These are phyloP conservation scores for Caranx ignobilis DNA, from an alignment of 2,113 vertebrate species.

Conservation along the genomic window DNA sequence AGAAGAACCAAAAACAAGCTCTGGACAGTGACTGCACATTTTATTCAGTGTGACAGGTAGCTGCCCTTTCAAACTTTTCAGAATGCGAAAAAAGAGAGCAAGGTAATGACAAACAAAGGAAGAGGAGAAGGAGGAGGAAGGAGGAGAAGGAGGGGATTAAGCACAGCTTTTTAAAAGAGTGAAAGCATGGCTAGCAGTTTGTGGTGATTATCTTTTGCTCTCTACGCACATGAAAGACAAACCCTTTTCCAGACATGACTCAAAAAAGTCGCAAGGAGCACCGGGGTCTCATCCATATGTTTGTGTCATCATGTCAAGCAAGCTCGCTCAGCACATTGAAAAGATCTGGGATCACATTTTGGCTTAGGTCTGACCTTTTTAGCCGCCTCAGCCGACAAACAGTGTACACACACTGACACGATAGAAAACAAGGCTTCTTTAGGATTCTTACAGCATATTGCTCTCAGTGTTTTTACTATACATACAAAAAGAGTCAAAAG, in stretches of 20 bases:
- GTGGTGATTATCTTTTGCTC: constrained; percentile 56
- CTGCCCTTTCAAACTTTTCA: constrained; percentile 79
- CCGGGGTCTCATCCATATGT: constrained; percentile 42
- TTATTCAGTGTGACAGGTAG: constrained; percentile 83
- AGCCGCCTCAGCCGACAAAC: constrained; percentile 41
- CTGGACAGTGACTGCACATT: constrained; percentile 79
- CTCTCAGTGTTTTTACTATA: constrained; percentile 73
- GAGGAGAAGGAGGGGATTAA: constrained; percentile 21
- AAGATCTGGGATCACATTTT: constrained; percentile 21
- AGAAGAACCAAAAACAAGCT: constrained; percentile 50
- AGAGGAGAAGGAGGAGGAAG: constrained; percentile 7
- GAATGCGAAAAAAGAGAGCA: constrained; percentile 59
- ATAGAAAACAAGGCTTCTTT: constrained; percentile 78
- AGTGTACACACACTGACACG: constrained; percentile 54
- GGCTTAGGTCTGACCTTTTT: constrained; percentile 32
- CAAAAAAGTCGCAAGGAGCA: constrained; percentile 47
- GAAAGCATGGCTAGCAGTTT: constrained; percentile 59
- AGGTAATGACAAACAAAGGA: constrained; percentile 42
- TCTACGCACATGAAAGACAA: constrained; percentile 50
- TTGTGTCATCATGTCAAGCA: constrained; percentile 25
- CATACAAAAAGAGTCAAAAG: constrained; percentile 78
- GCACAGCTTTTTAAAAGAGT: constrained; percentile 47
- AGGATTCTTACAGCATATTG: constrained; percentile 78
- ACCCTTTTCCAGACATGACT: constrained; percentile 38
- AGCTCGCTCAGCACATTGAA: constrained; percentile 40